Evolutionary conservation across 2,888 invertebrate genomes (phyloP), one percentile per base, ranked within the genome.

Genomic region (Magallana nippona): DNA sequence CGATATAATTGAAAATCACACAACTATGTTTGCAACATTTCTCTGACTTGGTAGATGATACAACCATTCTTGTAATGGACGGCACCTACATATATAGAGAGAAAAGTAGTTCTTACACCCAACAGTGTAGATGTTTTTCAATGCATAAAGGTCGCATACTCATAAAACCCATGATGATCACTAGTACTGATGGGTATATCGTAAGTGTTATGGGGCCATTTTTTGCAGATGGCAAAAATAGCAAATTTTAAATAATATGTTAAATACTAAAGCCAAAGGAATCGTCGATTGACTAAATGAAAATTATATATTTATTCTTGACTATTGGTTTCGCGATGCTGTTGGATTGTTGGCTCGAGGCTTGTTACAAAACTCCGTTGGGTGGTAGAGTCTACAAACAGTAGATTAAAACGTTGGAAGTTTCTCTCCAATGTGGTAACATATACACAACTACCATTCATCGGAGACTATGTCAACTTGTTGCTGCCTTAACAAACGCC

Each of bases 141-240:
- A 8, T 62, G n/a, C 17, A 62, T 62, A 62, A n/a, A 62, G 8
- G n/a, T 10, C 62, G n/a, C 62, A 2, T n/a, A 62, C 62, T 62
- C 19, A 62, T 62, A 62, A 62, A 62, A n/a, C 62, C 62, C 19
- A 62, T 62, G 62, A 62, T 62, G n/a, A 62, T n/a, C 62, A 62
- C 32, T 32, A 2, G 32, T 32, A 32, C 32, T 32, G 32, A 32
- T 32, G 32, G 32, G 32, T 32, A 32, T 32, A 32, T 32, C 32
- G 32, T 32, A 32, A 32, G 32, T 32, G 32, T 32, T 32, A 32
- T 32, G 2, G 2, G 32, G 32, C 32, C 32, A 32, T 32, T n/a
- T n/a, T n/a, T n/a, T n/a, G n/a, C n/a, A n/a, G n/a, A n/a, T n/a
- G n/a, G n/a, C n/a, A n/a, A n/a, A 32, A 32, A 32, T 32, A 32